These are phyloP conservation scores for Drosophila picticornis DNA, from an alignment of 2,888 invertebrate genomes.

Conservation along the genomic window DNA sequence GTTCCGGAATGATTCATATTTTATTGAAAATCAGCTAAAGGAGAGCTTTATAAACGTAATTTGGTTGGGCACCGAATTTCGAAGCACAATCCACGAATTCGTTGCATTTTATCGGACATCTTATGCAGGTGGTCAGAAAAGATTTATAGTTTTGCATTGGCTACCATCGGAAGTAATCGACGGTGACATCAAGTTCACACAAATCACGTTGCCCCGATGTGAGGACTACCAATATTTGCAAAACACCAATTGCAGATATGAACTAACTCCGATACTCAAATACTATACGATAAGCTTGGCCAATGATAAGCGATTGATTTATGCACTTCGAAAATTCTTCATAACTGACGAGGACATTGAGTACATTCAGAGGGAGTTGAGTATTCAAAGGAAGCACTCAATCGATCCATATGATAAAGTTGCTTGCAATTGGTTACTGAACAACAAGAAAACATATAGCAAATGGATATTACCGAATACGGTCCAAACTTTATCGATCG, in stretches of 20 bases:
- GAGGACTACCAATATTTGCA: slow-evolving; percentile 81
- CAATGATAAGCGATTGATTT: slow-evolving; percentile 69
- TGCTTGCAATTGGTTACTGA: slow-evolving; percentile 89
- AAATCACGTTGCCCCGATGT: slow-evolving; percentile 89
- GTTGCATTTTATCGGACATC: slow-evolving; percentile 57
- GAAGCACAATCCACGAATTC: slow-evolving; percentile 84
- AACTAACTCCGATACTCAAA: slow-evolving; percentile 89
- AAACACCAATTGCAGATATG: slow-evolving; percentile 88
- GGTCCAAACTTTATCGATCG: slow-evolving; percentile 63
- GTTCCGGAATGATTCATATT: slow-evolving; percentile 86
- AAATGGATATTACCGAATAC: slow-evolving; percentile 85
- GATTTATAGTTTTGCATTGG: slow-evolving; percentile 89
- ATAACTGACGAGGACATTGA: slow-evolving; percentile 52
- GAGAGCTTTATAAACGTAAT: slow-evolving; percentile 88
- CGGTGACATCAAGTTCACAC: slow-evolving; percentile 85
- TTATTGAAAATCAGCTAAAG: slow-evolving; percentile 87
- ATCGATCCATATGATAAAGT: slow-evolving; percentile 63
- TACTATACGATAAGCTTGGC: slow-evolving; percentile 88
- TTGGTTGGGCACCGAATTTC: slow-evolving; percentile 89
- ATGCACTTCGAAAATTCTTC: slow-evolving; percentile 67
- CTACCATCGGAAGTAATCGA: slow-evolving; percentile 88
- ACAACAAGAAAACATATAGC: slow-evolving; percentile 85
- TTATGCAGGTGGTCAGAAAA: slow-evolving; percentile 59
- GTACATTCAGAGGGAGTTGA: slow-evolving; percentile 39
- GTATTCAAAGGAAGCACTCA: background rate